These are phyloP conservation scores for Hozukius guyotensis DNA, from an alignment of 2,797 vertebrate genomes.

Conservation along the genomic window DNA sequence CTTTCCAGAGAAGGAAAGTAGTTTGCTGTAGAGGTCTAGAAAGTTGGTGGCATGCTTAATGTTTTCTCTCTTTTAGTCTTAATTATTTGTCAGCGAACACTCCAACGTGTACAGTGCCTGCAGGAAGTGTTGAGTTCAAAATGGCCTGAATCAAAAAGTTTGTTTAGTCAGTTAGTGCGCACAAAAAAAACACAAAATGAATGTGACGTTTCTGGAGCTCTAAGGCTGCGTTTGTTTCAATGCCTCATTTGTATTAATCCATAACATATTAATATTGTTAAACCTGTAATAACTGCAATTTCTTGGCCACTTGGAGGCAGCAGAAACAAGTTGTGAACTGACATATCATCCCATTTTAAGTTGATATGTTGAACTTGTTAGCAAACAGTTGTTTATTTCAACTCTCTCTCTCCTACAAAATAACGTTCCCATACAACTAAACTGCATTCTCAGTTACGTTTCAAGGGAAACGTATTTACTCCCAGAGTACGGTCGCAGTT, in stretches of 20 bases:
- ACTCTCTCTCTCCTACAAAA: too few species aligned
- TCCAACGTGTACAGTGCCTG: not conserved
- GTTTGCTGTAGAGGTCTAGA: constrained; percentile 47
- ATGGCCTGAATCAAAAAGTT: not conserved
- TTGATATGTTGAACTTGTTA: not conserved
- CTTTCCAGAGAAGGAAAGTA: constrained; percentile 37
- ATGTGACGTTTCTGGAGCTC: not conserved
- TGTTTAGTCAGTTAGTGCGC: not conserved
- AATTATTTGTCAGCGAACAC: constrained; percentile 16
- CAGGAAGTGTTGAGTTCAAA: not conserved
- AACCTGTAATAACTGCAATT: not conserved
- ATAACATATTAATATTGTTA: not conserved
- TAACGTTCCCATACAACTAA: too few species aligned
- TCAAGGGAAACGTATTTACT: accelerated
- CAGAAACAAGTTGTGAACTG: not conserved
- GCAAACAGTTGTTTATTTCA: not conserved
- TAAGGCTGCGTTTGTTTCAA: not conserved
- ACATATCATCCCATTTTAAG: not conserved
- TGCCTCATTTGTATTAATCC: not conserved
- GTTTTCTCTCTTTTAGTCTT: constrained; percentile 32
- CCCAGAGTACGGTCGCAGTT: too few species aligned
- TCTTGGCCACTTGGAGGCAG: not conserved
- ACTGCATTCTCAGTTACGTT: too few species aligned
- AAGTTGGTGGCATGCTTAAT: constrained; percentile 34
- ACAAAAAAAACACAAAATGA: not conserved